A percentile compares a stretch with the other conserved stretches of the same genome.
These are phyloP conservation scores for Lasioglossum malachurum DNA, from an alignment of 2,888 invertebrate species.

Conservation along the genomic window DNA sequence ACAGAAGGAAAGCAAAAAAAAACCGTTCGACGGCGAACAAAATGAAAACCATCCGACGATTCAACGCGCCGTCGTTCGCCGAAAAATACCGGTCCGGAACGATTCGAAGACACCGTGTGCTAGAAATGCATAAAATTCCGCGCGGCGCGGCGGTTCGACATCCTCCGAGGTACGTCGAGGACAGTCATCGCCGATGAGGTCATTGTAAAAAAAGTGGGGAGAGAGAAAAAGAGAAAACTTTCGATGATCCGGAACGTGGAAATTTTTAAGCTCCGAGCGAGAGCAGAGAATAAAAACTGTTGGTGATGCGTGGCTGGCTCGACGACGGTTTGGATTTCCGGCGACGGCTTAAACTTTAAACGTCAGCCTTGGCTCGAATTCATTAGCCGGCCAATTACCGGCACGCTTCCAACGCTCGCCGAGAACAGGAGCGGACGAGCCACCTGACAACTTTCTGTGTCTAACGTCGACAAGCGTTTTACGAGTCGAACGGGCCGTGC, in stretches of 20 bases:
- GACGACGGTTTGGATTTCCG: constrained; percentile 24
- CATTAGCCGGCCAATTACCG: constrained; percentile 44
- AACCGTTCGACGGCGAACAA: neutral
- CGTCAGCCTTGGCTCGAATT: constrained; percentile 34
- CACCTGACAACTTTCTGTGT: constrained; percentile 41
- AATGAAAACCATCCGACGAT: neutral
- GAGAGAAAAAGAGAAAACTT: neutral
- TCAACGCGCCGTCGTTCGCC: neutral
- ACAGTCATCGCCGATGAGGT: neutral
- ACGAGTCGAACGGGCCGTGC: constrained; percentile 14
- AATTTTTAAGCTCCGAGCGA: neutral
- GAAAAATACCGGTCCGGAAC: neutral
- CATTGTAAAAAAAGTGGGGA: neutral
- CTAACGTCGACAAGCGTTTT: constrained; percentile 25
- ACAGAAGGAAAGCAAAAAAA: neutral
- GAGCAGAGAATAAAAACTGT: neutral
- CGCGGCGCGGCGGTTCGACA: neutral
- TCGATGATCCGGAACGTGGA: neutral
- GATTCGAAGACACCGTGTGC: neutral
- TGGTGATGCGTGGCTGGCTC: neutral
- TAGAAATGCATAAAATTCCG: constrained; percentile 1
- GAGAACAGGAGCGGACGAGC: constrained; percentile 34
- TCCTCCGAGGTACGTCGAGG: constrained; percentile 2
- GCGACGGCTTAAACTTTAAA: constrained; percentile 36
- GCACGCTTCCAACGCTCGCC: constrained; percentile 41